Evolutionary conservation across 2,888 invertebrate genomes (phyloP), one percentile per base, ranked within the genome.

Genomic region (Andrena minutula): DNA sequence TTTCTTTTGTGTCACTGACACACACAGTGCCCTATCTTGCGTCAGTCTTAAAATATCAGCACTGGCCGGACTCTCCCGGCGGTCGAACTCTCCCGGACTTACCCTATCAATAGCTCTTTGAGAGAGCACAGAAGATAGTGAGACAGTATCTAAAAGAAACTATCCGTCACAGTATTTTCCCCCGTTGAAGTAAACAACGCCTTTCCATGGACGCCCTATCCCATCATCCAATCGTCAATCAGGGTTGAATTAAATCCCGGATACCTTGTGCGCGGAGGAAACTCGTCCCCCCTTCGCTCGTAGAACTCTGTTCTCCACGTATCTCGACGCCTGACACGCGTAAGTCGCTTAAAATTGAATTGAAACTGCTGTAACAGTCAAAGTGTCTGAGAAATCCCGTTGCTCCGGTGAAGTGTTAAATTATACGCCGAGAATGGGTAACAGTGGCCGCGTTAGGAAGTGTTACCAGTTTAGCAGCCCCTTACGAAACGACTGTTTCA

Each of bases 401-500:
- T 79, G 58, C 71, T 75, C 66, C 75, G 71, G 41, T 65, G 78
- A 75, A 72, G 83, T 75, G 83, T 82, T 82, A 82, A 82, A 83
- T 82, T 82, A 83, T 82, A 82, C 78, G 71, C 63, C 58, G 63
- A 49, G 61, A 60, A 58, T 32, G 77, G 73, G 71, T 75, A 83
- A 83, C 85, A 64, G 71, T 20, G 69, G 47, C 28, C 58, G 61
- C 73, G 79, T 73, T 66, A 85, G 82, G 83, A 86, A 83, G 86
- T 81, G 87, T 84, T 82, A 80, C 82, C 81, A 74, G 85, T 87
- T 89, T 86, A 87, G 85, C 84, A 73, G 73, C 84, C 83, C 87
- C 85, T 88, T 85, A 74, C 79, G 78, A 88, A 89, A 88, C 86
- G 84, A 89, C 88, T 86, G 88, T 88, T 88, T 90, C 91, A 90